These are phyloP conservation scores for Agapornis roseicollis DNA, from an alignment of 2,113 vertebrate genomes.

Conservation along the genomic window DNA sequence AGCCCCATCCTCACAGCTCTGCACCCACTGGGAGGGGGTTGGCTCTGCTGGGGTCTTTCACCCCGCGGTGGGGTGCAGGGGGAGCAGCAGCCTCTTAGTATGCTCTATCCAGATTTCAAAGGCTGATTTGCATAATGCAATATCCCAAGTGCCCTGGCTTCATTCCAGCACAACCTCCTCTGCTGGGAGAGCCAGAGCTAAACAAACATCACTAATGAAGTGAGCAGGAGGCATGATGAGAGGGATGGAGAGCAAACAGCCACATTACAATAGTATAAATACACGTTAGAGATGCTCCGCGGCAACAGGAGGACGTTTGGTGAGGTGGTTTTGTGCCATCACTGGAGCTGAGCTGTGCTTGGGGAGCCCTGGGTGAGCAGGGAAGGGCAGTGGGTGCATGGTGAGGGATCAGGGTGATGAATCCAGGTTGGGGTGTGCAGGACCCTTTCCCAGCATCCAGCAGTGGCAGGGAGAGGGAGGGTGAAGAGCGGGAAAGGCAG, in stretches of 20 bases:
- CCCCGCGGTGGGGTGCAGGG: background rate
- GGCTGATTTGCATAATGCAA: conserved; percentile 78
- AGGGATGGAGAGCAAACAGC: conserved; percentile 59
- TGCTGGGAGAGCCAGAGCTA: conserved; percentile 52
- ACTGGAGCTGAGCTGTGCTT: background rate
- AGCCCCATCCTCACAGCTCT: background rate
- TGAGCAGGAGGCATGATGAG: conserved; percentile 46
- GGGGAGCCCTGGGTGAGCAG: background rate
- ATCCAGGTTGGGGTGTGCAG: rapidly evolving
- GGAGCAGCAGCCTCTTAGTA: background rate
- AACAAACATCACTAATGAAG: conserved; percentile 66
- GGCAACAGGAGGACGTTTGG: rapidly evolving
- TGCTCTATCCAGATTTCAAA: conserved; percentile 3
- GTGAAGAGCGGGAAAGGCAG: background rate
- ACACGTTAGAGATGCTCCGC: conserved; percentile 10
- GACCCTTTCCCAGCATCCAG: background rate
- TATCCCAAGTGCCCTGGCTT: conserved; percentile 71
- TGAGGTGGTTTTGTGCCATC: background rate
- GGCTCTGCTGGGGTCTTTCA: background rate
- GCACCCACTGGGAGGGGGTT: rapidly evolving
- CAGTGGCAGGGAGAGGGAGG: background rate
- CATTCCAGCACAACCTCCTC: conserved; percentile 49
- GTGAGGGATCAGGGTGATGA: background rate
- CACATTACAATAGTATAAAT: conserved; percentile 51
- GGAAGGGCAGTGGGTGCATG: background rate